Base-by-base conservation (phyloP, 2,113 vertebrate species). In the Heterocephalus glaber region DNA sequence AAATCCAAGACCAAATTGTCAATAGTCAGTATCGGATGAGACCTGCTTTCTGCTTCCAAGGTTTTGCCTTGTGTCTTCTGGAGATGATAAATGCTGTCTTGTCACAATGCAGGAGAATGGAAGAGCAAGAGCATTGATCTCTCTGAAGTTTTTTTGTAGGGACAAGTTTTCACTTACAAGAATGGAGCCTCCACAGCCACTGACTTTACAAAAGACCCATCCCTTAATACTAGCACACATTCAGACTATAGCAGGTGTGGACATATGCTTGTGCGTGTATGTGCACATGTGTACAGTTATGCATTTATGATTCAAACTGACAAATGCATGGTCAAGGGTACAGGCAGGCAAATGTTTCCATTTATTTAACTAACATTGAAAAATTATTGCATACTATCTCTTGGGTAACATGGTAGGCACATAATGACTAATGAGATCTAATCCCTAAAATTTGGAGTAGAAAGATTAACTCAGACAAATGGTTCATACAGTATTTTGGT, bases 21-120 rank as follows among this genome's bases (percentile, higher is more conserved):
- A 19, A 5, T 17, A 74, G 49, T 63, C 28, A 24, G 13, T 38
- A 14, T 77, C 3, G 47, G 41, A 68, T n/a, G 8, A 49, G 24
- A 22, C 13, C 17, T 60, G 28, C 28, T 47, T 11, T 44, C 3
- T 66, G 2, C 24, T n/a, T 56, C 26, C 17, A 49, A 85, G 1
- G 17, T 66, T 7, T 2, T 44, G 2, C 9, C 2, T 24, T 22
- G 5, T 44, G 4, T 1, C 1, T 19, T 24, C 28, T 63, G 4
- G 35, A 83, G 9, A 38, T 2, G 8, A 61, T 26, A 16, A 38
- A 66, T 9, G 33, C n/a, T 74, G 65, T 52, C 3, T 52, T 70
- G 26, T 30, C n/a, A 65, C 7, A 20, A 44, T 44, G 70, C 3
- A 61, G 24, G 70, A 41, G 11, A 19, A 30, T 13, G 26, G 30